A percentile compares a stretch with the other conserved stretches of the same genome.
Evolutionary conservation across 2,113 vertebrate species (phyloP).

Genomic region (Sylvilagus bachmani): DNA sequence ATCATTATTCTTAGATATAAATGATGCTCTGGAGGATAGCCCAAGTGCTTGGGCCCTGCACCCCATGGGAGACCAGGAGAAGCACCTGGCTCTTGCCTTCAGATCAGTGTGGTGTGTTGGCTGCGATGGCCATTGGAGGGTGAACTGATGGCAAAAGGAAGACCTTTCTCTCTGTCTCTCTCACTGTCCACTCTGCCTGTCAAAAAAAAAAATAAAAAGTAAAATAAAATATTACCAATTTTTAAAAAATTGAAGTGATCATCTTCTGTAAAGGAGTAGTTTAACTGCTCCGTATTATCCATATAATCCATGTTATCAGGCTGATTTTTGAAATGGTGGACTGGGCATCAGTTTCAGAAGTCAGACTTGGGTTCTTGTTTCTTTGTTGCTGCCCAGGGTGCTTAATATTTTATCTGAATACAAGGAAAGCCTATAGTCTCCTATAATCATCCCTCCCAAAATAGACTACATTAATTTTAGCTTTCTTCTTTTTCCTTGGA

Average conservation of each 20-base stretch:
- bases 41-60: no score
- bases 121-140: no score
- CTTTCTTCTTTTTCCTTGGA: background rate
- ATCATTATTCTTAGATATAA: background rate
- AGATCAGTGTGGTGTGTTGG: no score
- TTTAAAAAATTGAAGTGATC: background rate
- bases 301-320: background rate
- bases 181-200: no score
- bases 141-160: no score
- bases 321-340: constrained; percentile 13
- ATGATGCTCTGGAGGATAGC: background rate
- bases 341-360: background rate
- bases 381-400: background rate
- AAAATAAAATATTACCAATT: background rate
- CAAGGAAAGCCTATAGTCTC: background rate
- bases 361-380: constrained; percentile 18
- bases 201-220: no score
- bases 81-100: no score
- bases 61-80: no score
- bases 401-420: constrained; percentile 18
- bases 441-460: background rate
- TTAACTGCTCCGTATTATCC: background rate
- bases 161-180: no score
- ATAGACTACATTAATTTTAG: background rate
- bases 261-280: constrained; percentile 19